A percentile compares a stretch with the other conserved stretches of the same genome.
Conservation (phyloP, 2,113 vertebrate genomes). For the Psettodes erumei region DNA sequence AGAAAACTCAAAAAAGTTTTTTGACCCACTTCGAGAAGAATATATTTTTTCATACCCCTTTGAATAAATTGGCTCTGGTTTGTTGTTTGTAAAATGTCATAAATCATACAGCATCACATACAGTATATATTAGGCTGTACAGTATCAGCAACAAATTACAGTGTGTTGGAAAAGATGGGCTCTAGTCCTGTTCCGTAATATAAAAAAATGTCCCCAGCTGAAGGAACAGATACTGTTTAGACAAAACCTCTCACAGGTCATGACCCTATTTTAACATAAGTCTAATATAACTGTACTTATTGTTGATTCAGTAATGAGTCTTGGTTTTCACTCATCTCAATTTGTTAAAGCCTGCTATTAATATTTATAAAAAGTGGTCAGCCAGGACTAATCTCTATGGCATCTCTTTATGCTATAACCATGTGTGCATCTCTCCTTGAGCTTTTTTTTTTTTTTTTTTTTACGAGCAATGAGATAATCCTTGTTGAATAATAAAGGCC, state of each 20-base stretch:
- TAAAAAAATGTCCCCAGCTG: neutral
- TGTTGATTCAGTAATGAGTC: neutral
- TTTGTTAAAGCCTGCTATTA: neutral
- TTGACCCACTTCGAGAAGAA: neutral
- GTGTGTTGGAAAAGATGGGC: neutral
- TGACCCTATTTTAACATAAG: neutral
- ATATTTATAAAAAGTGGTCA: slow-evolving; percentile 24
- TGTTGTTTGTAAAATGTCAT: neutral
- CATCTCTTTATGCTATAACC: neutral
- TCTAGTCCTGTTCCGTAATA: neutral
- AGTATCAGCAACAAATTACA: too few species aligned
- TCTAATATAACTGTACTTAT: neutral
- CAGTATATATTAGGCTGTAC: too few species aligned
- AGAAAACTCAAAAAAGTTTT: too few species aligned
- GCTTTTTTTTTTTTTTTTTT: too few species aligned
- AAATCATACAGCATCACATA: neutral
- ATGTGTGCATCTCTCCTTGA: slow-evolving; percentile 5
- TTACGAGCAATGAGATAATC: slow-evolving; percentile 24
- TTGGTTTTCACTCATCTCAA: neutral
- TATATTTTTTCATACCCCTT: neutral
- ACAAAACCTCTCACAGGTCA: neutral
- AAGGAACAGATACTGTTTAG: neutral
- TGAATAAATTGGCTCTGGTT: neutral
- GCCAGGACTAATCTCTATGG: neutral
- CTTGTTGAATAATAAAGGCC: slow-evolving; percentile 23